Conservation (phyloP, 1,140 invertebrate species). For the Acyrthosiphon pisum region DNA sequence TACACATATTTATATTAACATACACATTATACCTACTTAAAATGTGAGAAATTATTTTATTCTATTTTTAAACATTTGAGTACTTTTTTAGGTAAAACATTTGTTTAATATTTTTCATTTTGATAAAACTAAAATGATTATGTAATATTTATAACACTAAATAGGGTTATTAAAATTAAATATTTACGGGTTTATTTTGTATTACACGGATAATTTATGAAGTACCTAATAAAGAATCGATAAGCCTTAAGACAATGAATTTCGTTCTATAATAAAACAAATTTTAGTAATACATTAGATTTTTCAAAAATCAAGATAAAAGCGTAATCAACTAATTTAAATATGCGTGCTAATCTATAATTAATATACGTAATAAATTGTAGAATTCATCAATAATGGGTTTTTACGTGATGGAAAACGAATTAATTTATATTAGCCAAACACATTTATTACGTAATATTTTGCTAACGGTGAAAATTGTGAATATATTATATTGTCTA, state of each 20-base stretch:
- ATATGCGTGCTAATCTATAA: slow-evolving; percentile 2
- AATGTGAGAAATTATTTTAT: background rate
- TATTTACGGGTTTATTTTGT: background rate
- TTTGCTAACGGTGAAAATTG: background rate
- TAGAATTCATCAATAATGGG: background rate
- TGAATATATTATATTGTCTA: background rate
- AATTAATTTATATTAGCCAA: background rate
- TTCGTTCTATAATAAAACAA: background rate
- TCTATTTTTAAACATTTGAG: background rate
- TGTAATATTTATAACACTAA: background rate
- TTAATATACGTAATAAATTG: background rate
- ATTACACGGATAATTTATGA: background rate
- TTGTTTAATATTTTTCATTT: background rate
- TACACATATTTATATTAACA: background rate
- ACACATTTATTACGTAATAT: background rate
- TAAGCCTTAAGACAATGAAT: background rate
- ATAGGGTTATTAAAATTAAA: background rate
- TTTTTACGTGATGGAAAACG: background rate
- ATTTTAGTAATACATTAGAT: background rate
- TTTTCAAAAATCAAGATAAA: background rate
- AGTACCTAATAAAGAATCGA: background rate
- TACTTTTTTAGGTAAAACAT: background rate
- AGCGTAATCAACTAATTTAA: background rate
- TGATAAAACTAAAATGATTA: background rate
- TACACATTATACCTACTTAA: no score